Evolutionary conservation across 2,113 vertebrate species (phyloP), one percentile per base, ranked within the genome.

Genomic region (Plectropomus leopardus): DNA sequence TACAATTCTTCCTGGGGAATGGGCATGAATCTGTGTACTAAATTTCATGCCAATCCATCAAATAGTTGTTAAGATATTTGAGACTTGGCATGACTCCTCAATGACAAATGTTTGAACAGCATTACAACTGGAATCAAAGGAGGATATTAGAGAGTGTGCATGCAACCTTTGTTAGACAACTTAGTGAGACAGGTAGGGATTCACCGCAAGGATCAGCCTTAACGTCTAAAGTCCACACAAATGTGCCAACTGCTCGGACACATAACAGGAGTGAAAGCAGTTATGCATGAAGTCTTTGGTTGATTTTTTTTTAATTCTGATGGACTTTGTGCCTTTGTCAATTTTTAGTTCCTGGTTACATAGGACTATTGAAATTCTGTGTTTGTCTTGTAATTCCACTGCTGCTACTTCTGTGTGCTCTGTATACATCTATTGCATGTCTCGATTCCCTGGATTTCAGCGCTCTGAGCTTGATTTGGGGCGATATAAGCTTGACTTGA

Each of bases 81-180:
- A 32, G 59, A 65, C 26, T 72, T 65, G n/a, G n/a, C 44, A 50
- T 23, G n/a, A 59, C 53, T 45, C 58, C 32, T 59, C 1, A 48
- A 28, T 47, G 60, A 72, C 24, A 76, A 28, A 69, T 13, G 36
- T 34, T 10, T 60, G 34, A 68, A 23, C 21, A 36, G 21, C 28
- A 21, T 17, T 23, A 24, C n/a, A 24, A 4, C n/a, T 10, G 30
- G 14, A 5, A 51, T 19, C 23, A 30, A 54, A 57, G 73, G 30
- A 30, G 14, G 3, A 28, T 11, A 44, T 71, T 30, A 65, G 17
- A 48, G 42, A 17, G 16, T 11, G 17, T 47, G 26, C 36, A n/a
- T 36, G 54, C 68, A 30, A n/a, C 16, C 10, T 68, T n/a, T 59
- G 54, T 68, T 21, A 40, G 8, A 48, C 14, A 45, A 11, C 26